A percentile compares a stretch with the other conserved stretches of the same genome.
phyloP scores from a whole-genome alignment of 1,140 invertebrate species.

The Drosophila aff. region DNA sequence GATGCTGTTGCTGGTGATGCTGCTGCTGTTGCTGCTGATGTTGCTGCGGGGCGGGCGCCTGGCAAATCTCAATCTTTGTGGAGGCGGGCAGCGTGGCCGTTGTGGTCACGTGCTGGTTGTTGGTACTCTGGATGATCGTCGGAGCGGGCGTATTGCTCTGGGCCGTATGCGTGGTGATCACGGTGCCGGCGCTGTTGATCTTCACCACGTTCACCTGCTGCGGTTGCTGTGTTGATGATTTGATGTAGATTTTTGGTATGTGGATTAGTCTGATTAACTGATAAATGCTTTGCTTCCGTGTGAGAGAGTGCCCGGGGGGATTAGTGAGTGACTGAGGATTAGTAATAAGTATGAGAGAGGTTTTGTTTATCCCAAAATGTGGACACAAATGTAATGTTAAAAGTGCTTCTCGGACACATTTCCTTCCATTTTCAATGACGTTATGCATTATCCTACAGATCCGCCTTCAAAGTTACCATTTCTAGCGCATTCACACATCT shows the following conservation, averaged over 20 bases:
- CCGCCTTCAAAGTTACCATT: not conserved
- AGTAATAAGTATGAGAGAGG: not conserved
- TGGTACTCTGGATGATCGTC: slow-evolving; percentile 82
- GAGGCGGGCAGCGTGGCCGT: slow-evolving; percentile 79
- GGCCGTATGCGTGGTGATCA: slow-evolving; percentile 79
- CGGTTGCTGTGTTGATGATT: slow-evolving; percentile 67
- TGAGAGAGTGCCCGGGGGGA: not conserved
- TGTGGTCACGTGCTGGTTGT: slow-evolving; percentile 83
- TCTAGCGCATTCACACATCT: too few species aligned
- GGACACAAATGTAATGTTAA: not conserved
- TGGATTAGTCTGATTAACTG: slow-evolving; percentile 22
- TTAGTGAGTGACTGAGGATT: too few species aligned
- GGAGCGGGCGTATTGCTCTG: slow-evolving; percentile 75
- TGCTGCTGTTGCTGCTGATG: slow-evolving; percentile 72
- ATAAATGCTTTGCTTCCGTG: slow-evolving; percentile 4
- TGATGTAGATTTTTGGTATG: slow-evolving; percentile 10
- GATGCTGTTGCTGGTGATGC: slow-evolving; percentile 54
- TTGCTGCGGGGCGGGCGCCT: slow-evolving; percentile 68
- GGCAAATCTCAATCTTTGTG: slow-evolving; percentile 82
- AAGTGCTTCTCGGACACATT: not conserved
- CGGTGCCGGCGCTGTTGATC: slow-evolving; percentile 82
- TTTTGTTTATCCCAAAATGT: not conserved
- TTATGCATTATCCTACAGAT: not conserved
- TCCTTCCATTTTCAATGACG: not conserved
- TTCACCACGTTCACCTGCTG: slow-evolving; percentile 85